phyloP scores from a whole-genome alignment of 1,140 invertebrate species.

The Homalodisca vitripennis region DNA sequence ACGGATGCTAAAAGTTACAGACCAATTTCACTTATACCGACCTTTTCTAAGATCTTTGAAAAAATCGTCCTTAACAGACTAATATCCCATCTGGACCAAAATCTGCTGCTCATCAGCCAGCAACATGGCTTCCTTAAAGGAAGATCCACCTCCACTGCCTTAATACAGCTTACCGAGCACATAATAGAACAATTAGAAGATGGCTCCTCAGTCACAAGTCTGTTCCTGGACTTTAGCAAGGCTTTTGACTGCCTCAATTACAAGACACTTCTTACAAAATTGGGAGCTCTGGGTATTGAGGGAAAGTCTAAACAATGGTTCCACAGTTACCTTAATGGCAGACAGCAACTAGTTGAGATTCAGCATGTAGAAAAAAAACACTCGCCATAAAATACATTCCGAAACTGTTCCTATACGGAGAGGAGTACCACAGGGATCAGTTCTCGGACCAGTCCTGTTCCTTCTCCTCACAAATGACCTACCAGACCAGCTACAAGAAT shows the following conservation, averaged over 20 bases:
- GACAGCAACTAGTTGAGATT: background rate
- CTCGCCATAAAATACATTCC: too few species aligned
- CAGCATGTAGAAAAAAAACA: too few species aligned
- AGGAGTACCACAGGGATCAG: too few species aligned
- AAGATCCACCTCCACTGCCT: background rate
- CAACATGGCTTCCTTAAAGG: background rate
- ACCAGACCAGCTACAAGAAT: too few species aligned
- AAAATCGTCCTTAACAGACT: background rate
- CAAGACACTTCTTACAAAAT: background rate
- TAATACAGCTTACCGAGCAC: background rate
- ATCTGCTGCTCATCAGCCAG: background rate
- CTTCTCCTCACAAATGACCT: too few species aligned
- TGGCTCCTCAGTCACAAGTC: background rate
- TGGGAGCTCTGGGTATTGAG: background rate
- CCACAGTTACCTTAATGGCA: background rate
- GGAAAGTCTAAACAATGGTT: background rate
- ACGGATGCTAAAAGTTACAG: background rate
- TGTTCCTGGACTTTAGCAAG: background rate
- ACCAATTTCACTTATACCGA: background rate
- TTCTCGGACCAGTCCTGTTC: too few species aligned
- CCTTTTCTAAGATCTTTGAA: background rate
- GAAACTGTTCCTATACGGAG: too few species aligned
- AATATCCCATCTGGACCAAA: background rate
- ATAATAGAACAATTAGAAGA: constrained; percentile 1
- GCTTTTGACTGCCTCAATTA: constrained; percentile 18